Evolutionary conservation across 2,888 invertebrate genomes (phyloP), one percentile per base, ranked within the genome.

Genomic region (Drosophila pseudotakahashii): DNA sequence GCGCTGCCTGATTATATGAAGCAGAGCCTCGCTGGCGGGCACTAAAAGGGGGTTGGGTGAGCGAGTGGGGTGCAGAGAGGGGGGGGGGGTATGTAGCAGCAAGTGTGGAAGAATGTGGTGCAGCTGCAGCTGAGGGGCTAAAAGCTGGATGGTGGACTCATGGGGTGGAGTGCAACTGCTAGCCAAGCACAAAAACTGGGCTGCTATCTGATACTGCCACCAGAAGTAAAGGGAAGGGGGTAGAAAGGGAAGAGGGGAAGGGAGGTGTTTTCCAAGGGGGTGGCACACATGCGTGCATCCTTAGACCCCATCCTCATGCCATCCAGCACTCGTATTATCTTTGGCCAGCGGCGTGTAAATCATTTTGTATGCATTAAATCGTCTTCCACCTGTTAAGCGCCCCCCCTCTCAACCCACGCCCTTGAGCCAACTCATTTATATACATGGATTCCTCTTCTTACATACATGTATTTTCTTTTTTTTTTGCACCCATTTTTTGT

Each of bases 351-450:
- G 81, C 80, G 78, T 87, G 82, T 86, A 81, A 82, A 82, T 84
- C 89, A 88, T 89, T 88, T 86, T 86, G 84, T 86, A 89, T 88
- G 89, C 88, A 88, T 88, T 89, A 89, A 86, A 86, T 82, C 84
- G 88, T 79, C 81, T 81, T 78, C 68, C 73, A 69, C 73, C 69
- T 60, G 73, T 57, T 69, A 62, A 36, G 45, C n/a, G 45, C n/a
- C 32, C 11, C 30, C 11, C 11, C 26, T 7, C 47, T 0, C 16
- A 23, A 53, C 42, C 54, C 16, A 48, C 19, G 47, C 51, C 53
- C 54, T 47, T 32, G 30, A 26, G 41, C 52, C 52, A 45, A 37
- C 63, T 63, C 30, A 44, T 62, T 37, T 51, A 51, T 51, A 51
- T 44, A 64, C 45, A 66, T 63, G 37, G 44, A 47, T 45, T 26